Conservation (phyloP, 2,113 vertebrate species). For the Sakesphorus luctuosus region DNA sequence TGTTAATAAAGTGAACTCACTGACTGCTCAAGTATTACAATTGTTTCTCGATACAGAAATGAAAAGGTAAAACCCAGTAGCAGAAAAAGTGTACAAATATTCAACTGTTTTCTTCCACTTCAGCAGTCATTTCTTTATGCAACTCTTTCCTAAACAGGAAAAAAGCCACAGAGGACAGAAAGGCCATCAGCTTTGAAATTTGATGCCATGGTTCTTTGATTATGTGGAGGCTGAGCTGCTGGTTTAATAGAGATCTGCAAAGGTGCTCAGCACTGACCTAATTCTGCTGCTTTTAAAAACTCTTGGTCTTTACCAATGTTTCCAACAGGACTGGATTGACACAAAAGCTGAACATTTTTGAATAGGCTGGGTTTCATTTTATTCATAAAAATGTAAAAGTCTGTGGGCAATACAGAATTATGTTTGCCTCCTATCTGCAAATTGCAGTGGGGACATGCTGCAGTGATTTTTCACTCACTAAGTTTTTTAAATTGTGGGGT, state of each 20-base stretch:
- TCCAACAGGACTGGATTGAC: neutral
- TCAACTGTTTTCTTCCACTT: neutral
- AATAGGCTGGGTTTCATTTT: neutral
- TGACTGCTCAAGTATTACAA: conserved; percentile 32
- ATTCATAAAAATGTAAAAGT: neutral
- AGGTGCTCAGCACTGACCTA: neutral
- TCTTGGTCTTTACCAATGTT: neutral
- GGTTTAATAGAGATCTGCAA: neutral
- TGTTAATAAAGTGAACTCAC: conserved; percentile 57
- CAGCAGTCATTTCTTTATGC: neutral
- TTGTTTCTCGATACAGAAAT: conserved; percentile 26
- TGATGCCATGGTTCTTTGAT: neutral
- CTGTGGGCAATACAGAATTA: neutral
- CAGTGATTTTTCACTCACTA: neutral
- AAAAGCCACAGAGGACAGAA: neutral
- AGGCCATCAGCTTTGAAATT: neutral
- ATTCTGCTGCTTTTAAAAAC: conserved; percentile 11
- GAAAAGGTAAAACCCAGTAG: neutral
- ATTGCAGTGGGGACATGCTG: neutral
- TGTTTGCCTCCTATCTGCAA: neutral
- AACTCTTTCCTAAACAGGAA: neutral
- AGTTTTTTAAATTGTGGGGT: neutral
- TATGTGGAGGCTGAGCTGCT: neutral
- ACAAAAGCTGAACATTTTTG: neutral
- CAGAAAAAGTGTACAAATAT: neutral